phyloP scores from a whole-genome alignment of 2,113 vertebrate genomes.

The Vulpes vulpes region DNA sequence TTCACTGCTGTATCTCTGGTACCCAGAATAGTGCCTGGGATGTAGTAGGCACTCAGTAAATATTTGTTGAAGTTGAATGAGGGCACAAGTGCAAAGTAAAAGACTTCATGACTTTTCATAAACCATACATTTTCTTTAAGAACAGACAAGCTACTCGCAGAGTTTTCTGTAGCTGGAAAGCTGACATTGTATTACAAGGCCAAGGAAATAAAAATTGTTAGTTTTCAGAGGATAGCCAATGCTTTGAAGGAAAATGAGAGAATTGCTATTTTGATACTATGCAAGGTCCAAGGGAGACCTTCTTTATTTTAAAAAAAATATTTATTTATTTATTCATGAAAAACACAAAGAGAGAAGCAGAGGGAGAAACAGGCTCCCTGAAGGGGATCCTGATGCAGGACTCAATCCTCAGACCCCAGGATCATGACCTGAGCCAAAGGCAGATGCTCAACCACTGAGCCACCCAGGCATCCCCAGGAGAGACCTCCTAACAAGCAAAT shows the following conservation, averaged over 20 bases:
- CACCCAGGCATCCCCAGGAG: no score
- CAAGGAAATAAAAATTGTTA: not conserved
- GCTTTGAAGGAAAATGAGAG: not conserved
- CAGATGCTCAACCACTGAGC: no score
- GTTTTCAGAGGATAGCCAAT: not conserved
- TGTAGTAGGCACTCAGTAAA: not conserved
- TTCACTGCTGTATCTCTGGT: not conserved
- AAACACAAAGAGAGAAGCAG: no score
- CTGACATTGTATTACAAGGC: not conserved
- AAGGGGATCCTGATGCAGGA: no score
- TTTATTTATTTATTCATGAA: no score
- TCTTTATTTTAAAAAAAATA: no score
- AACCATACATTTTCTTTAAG: not conserved
- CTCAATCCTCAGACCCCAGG: no score
- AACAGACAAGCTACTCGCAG: not conserved
- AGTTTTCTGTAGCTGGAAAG: not conserved
- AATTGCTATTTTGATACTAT: not conserved
- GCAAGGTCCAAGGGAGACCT: not conserved
- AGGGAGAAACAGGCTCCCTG: no score
- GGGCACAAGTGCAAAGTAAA: not conserved
- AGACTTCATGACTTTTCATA: not conserved
- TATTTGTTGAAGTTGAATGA: not conserved
- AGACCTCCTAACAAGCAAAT: not conserved
- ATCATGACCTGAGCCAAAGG: no score
- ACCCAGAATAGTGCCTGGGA: not conserved